Evolutionary conservation across 1,140 invertebrate species (phyloP), one percentile per base, ranked within the genome.

Genomic region (Anoplolepis gracilipes): DNA sequence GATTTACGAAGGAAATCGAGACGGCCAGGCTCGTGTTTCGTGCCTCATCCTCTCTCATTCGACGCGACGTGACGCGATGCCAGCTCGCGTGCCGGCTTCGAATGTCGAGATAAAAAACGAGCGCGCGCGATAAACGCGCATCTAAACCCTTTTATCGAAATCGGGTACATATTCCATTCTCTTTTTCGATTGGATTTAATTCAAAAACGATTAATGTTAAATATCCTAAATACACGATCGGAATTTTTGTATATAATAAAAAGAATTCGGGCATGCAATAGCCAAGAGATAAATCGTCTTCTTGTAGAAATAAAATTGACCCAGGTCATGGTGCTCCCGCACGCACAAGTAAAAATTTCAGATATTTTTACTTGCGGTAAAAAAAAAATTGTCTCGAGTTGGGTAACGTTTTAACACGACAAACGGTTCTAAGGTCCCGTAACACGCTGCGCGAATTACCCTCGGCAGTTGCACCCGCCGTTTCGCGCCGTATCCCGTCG

Each of bases 1-100:
- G 90, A 91, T 90, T 91, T 88, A 91, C 82, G 73, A 90, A 91
- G 84, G 90, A 86, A 90, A 90, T 86, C 81, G 78, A 91, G 82
- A 84, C 76, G 70, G 5, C 64, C 70, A 61, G 42, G 67, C 42
- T 86, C 87, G 77, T 30, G 64, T 85, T 85, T 85, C 84, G 61
- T 53, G 28, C 22, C 36, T 78, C 64, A 28, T 85, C 53, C 67
- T 30, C 65, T 30, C 55, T 73, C 10, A 46, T 53, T 49, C 67
- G 65, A 53, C 28, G 64, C 67, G 78, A 82, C 55, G 36, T 73
- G 78, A 81, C 42, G 64, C 75, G 59, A 78, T 28, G 67, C 39
- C 53, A 61, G 78, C 81, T 89, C 84, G 77, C 85, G 82, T 88
- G 82, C 85, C 87, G 72, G 39, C 46, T 39, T 59, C 77, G 19